Percentiles rank a stretch among this genome's conserved stretches.
Conservation (phyloP, 2,113 vertebrate species). For the Corynorhinus townsendii region DNA sequence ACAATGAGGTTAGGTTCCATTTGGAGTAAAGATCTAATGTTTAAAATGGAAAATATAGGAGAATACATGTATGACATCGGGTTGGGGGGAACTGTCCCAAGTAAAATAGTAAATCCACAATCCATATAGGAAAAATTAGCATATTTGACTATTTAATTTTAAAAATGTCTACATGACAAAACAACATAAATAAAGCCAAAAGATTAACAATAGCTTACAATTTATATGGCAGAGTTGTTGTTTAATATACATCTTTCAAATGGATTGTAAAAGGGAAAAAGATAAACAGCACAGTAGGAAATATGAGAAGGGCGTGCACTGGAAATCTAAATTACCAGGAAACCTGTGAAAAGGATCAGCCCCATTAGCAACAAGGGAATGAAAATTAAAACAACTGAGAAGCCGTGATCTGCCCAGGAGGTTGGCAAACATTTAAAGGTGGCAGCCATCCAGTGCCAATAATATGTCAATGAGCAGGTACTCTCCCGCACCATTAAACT, state of each 20-base stretch:
- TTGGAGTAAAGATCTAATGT: neutral
- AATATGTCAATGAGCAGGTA: neutral
- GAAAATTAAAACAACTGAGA: neutral
- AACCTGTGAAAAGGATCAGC: neutral
- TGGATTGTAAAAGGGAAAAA: neutral
- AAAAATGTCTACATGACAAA: neutral
- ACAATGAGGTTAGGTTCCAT: neutral
- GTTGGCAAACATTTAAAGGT: neutral
- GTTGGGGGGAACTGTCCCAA: neutral
- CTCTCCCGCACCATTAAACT: neutral
- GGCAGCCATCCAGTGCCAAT: neutral
- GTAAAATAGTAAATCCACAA: neutral
- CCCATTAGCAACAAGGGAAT: neutral
- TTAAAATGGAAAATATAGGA: slow-evolving; percentile 8
- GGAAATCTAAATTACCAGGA: neutral
- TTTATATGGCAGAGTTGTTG: neutral
- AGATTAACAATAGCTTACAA: neutral
- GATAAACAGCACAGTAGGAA: neutral
- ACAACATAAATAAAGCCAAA: neutral
- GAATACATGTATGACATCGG: neutral
- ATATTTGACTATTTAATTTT: neutral
- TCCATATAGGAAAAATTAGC: neutral
- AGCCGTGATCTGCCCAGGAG: neutral
- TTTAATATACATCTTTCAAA: neutral
- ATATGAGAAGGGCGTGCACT: neutral